Percentiles rank a stretch among this genome's conserved stretches.
Evolutionary conservation across 2,113 vertebrate species (phyloP).

Genomic region (Aphyosemion australe): DNA sequence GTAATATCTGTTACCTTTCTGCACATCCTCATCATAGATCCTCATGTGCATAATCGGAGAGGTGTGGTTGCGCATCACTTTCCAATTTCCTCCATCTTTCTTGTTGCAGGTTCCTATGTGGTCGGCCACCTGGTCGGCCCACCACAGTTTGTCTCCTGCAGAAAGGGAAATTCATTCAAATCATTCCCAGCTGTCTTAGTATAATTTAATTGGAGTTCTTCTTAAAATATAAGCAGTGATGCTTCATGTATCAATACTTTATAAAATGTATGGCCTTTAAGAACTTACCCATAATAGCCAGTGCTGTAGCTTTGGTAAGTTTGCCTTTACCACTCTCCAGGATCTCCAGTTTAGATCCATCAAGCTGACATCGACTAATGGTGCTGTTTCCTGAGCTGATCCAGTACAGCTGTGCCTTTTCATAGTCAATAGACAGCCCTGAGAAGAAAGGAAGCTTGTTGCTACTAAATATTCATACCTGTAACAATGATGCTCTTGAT

Average conservation of each 20-base stretch:
- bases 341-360: conserved; percentile 85
- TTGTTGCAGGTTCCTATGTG: conserved; percentile 95
- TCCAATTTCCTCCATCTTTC: conserved; percentile 83
- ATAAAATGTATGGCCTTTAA: background rate
- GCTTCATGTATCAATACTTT: background rate
- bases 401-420: conserved; percentile 90
- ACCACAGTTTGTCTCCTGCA: conserved; percentile 93
- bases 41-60: conserved; percentile 98
- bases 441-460: conserved; percentile 8
- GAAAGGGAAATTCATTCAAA: background rate
- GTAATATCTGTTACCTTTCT: conserved; percentile 58
- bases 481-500: background rate
- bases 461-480: background rate
- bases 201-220: too few relatives aligned
- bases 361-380: conserved; percentile 88
- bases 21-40: conserved; percentile 91
- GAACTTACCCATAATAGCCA: conserved; percentile 94
- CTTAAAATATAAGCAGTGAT: background rate
- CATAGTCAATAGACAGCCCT: conserved; percentile 93
- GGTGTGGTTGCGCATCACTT: conserved; percentile 89
- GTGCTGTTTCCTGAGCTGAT: conserved; percentile 92
- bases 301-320: conserved; percentile 89
- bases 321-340: conserved; percentile 82
- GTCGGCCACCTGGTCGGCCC: conserved; percentile 93
- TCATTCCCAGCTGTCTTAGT: background rate